These are phyloP conservation scores for Rhinoderma darwinii DNA, from an alignment of 2,113 vertebrate species.

Conservation along the genomic window DNA sequence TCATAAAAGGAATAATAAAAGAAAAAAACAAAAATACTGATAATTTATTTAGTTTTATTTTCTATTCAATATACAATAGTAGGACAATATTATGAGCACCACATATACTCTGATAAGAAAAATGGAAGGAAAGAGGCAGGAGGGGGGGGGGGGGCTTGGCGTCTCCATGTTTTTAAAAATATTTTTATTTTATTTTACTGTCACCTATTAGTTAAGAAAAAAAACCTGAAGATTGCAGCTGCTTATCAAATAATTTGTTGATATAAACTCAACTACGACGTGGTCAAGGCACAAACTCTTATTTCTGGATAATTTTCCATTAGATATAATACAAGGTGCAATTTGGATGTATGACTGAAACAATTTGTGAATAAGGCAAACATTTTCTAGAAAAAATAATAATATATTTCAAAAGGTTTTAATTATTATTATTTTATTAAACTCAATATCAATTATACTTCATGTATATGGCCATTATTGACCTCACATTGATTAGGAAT, in stretches of 20 bases:
- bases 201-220: constrained; percentile 65
- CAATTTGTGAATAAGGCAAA: neutral
- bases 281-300: constrained; percentile 57
- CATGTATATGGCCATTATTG: neutral
- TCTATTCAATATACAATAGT: neutral
- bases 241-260: constrained; percentile 75
- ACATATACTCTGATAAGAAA: neutral
- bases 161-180: neutral
- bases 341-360: neutral
- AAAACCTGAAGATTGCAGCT: constrained; percentile 70
- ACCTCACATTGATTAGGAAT: neutral
- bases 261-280: constrained; percentile 70
- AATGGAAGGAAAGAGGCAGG: neutral
- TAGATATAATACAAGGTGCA: neutral
- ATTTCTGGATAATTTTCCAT: constrained; percentile 29
- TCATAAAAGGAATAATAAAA: neutral
- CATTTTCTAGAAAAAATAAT: neutral
- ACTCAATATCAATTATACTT: neutral
- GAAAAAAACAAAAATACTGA: neutral
- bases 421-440: neutral
- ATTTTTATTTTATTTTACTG: constrained; percentile 61
- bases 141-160: neutral
- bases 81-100: neutral
- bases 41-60: neutral
- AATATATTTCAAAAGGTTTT: neutral